Percentiles rank a stretch among this genome's conserved stretches.
Evolutionary conservation across 1,140 invertebrate species (phyloP).

Genomic region (Stratiolaelaps scimitus): DNA sequence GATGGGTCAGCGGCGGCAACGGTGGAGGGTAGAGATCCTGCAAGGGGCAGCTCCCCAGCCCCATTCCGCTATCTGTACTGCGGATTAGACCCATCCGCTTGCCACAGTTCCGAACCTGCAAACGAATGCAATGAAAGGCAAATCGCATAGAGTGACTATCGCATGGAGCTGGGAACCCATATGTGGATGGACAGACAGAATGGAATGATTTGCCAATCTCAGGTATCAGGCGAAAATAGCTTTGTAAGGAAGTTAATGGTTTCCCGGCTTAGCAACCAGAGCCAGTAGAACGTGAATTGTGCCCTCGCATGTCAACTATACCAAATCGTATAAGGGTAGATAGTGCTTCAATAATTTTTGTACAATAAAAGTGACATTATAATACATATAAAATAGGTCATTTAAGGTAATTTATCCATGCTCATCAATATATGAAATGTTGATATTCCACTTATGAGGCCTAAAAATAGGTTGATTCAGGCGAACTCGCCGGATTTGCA

Average conservation of each 20-base stretch:
- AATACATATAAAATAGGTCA: too few relatives aligned
- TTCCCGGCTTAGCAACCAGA: background rate
- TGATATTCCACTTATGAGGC: too few relatives aligned
- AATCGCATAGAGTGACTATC: background rate
- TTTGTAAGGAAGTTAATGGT: conserved; percentile 1
- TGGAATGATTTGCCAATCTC: background rate
- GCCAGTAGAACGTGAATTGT: too few relatives aligned
- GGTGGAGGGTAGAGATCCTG: conserved; percentile 22
- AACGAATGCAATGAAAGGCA: conserved; percentile 8
- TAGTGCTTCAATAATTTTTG: too few relatives aligned
- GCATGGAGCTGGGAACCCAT: background rate
- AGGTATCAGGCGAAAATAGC: background rate
- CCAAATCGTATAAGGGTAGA: too few relatives aligned
- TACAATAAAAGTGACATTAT: too few relatives aligned
- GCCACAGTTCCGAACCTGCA: conserved; percentile 6
- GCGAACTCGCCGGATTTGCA: too few relatives aligned
- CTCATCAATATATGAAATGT: too few relatives aligned
- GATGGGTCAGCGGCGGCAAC: background rate
- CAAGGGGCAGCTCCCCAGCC: conserved; percentile 6
- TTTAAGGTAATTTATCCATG: too few relatives aligned
- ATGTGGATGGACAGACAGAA: background rate
- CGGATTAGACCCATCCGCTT: conserved; percentile 20
- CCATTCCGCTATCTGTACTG: background rate
- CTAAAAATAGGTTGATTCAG: too few relatives aligned
- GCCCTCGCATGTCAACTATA: too few relatives aligned